Base-by-base conservation (phyloP, 1,140 invertebrate species). In the Aphaenogaster ashmeadi region DNA sequence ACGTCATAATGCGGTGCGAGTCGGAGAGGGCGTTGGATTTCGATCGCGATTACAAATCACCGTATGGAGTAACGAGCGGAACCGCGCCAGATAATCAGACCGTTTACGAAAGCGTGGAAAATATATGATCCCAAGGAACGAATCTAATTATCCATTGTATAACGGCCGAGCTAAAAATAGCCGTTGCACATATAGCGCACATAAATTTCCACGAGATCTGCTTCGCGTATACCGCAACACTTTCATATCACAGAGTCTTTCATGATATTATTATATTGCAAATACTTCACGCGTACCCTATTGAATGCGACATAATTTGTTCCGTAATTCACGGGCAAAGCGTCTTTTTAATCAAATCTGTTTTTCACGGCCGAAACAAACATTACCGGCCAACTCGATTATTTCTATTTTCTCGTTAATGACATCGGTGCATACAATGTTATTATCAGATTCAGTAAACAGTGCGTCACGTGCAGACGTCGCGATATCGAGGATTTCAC, bases 401-500 rank as follows among this genome's bases (percentile, higher is more conserved):
- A 72, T 83, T 58, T 50, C 67, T 72, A 58, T 74, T 72, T 83
- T 18, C 41, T 1, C 54, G 54, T 60, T 74, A 84, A 74, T 74
- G 41, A 52, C 18, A 60, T 18, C 41, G 27, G 27, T 7, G 54
- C 13, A 18, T 27, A 11, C 64, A 56, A 33, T 33, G 44, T 74
- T 74, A 84, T 84, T 74, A 84, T 74, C 80, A 84, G 69, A 84
- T 74, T 84, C 56, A 5, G 54, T 74, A 74, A 83, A 83, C 54
- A 60, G 11, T 3, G 38, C 50, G 69, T 47, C 80, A 52, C 7
- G 38, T 33, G 11, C 38, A 44, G 38, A 60, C 64, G 47, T 69
- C 36, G 47, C 47, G 62, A 54, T 67, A 52, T 5, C 79, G 64
- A 27, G 80, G 27, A 84, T 84, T 74, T 84, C 36, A 58, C 67